phyloP scores from a whole-genome alignment of 2,888 invertebrate species.

The Idaea dimidiata region DNA sequence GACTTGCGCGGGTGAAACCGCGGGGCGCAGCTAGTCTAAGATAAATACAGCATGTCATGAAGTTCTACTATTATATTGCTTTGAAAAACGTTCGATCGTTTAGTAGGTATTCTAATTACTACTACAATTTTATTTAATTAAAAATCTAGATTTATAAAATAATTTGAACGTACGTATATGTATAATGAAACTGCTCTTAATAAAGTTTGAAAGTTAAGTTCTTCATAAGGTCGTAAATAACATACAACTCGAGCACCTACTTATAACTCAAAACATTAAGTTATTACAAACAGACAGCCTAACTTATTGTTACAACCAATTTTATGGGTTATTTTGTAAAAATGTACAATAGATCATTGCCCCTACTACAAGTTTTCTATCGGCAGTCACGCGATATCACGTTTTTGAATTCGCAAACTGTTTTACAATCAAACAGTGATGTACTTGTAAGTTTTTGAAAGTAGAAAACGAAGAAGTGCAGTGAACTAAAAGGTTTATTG shows the following conservation, averaged over 20 bases:
- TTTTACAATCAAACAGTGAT: constrained; percentile 11
- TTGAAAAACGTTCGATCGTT: no score
- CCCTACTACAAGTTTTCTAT: constrained; percentile 48
- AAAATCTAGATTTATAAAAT: no score
- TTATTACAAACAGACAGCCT: constrained; percentile 40
- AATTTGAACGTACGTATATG: no score
- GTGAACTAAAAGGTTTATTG: neutral
- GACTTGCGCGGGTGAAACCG: no score
- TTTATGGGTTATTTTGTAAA: constrained; percentile 73
- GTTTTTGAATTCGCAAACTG: constrained; percentile 26
- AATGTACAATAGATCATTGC: constrained; percentile 66
- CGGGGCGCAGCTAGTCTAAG: no score
- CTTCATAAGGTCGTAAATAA: constrained; percentile 9
- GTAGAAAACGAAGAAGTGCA: neutral
- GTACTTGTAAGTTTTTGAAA: constrained; percentile 6
- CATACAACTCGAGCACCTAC: constrained; percentile 12
- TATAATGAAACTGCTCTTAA: no score
- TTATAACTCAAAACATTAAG: constrained; percentile 23
- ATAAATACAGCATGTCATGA: no score
- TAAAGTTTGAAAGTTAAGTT: no score
- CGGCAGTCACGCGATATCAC: constrained; percentile 44
- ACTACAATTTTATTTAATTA: no score
- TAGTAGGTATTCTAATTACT: no score
- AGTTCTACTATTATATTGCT: no score
- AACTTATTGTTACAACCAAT: constrained; percentile 56